Percentiles rank a stretch among this genome's conserved stretches.
Conservation (phyloP, 2,888 invertebrate species). For the Latrodectus hesperus region DNA sequence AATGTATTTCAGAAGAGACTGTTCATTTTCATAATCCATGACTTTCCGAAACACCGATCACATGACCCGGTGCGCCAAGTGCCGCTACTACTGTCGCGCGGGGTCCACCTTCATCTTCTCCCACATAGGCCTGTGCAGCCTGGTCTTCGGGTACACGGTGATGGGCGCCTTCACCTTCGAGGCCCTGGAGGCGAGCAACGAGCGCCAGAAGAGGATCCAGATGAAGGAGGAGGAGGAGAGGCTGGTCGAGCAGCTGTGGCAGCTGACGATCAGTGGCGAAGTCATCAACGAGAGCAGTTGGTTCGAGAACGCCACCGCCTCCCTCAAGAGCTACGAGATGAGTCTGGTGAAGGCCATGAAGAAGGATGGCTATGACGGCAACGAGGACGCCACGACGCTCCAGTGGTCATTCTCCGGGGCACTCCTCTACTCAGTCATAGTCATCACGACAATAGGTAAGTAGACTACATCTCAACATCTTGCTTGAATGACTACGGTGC, state of each 20-base stretch:
- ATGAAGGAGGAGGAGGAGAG: conserved; percentile 57
- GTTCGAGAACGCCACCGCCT: conserved; percentile 82
- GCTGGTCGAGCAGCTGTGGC: conserved; percentile 73
- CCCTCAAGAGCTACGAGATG: conserved; percentile 76
- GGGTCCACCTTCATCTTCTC: conserved; percentile 89
- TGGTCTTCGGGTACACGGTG: conserved; percentile 92
- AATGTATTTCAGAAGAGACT: background rate
- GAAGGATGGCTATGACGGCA: conserved; percentile 92
- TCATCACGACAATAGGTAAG: conserved; percentile 96
- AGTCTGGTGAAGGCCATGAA: conserved; percentile 88
- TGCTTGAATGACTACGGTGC: too few species aligned
- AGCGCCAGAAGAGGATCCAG: conserved; percentile 59
- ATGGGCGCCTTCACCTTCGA: conserved; percentile 88
- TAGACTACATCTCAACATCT: conserved; percentile 55
- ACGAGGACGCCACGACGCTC: conserved; percentile 84
- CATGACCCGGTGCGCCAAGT: conserved; percentile 74
- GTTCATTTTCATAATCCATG: background rate
- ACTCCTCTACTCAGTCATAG: conserved; percentile 94
- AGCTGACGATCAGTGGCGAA: conserved; percentile 73
- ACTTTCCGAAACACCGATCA: conserved; percentile 8
- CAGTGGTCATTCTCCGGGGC: conserved; percentile 82
- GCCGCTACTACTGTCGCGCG: conserved; percentile 85
- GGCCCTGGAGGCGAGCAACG: conserved; percentile 69
- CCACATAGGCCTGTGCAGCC: conserved; percentile 88
- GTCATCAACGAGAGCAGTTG: conserved; percentile 86